Evolutionary conservation across 2,888 invertebrate species (phyloP).

Genomic region (Amiota minor): DNA sequence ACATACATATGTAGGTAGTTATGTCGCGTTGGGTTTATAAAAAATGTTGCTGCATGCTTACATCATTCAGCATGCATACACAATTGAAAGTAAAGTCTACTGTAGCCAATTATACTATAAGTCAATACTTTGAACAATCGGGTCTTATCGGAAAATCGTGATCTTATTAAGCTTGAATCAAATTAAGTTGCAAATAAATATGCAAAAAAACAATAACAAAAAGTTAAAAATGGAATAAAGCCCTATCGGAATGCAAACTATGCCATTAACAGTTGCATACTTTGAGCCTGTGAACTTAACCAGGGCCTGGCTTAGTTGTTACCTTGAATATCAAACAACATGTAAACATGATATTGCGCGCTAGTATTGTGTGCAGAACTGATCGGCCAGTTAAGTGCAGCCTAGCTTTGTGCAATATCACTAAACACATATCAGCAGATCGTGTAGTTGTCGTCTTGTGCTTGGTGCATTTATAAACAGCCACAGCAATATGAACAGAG

Average conservation of each 20-base stretch:
- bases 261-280: constrained; percentile 57
- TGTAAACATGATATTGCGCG: constrained; percentile 65
- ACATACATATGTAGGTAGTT: too few species aligned
- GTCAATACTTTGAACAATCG: not conserved
- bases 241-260: constrained; percentile 63
- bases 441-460: constrained; percentile 15
- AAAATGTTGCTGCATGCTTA: too few species aligned
- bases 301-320: constrained; percentile 22
- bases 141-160: constrained; percentile 57
- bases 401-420: constrained; percentile 18
- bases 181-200: constrained; percentile 43
- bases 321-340: constrained; percentile 60
- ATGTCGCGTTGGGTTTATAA: too few species aligned
- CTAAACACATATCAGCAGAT: constrained; percentile 14
- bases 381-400: not conserved
- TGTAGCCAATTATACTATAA: too few species aligned
- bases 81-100: too few species aligned
- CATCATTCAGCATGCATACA: too few species aligned
- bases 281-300: not conserved
- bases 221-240: constrained; percentile 64
- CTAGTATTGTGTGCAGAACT: constrained; percentile 41
- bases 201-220: constrained; percentile 43
- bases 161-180: constrained; percentile 56
- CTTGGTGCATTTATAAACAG: not conserved
- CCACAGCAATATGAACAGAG: not conserved